These are phyloP conservation scores for Leucoptera coffeella DNA, from an alignment of 2,888 invertebrate species.

Conservation along the genomic window DNA sequence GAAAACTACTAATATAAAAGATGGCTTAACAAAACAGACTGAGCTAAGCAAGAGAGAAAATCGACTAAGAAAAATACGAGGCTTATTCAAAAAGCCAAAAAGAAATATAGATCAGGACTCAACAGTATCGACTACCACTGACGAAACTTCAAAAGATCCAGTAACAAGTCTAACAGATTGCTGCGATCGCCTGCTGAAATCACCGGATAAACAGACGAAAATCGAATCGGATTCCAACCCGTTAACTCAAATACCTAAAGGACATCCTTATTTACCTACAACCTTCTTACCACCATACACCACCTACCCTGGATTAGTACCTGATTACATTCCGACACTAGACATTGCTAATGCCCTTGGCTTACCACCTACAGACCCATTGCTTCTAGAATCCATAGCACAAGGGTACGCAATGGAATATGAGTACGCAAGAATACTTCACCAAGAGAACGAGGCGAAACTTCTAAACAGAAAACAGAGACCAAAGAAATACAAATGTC, in stretches of 20 bases:
- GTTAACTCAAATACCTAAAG: not conserved
- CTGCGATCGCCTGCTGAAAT: slow-evolving; percentile 29
- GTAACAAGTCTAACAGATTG: slow-evolving; percentile 29
- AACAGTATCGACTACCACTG: slow-evolving; percentile 53
- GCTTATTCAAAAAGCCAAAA: slow-evolving; percentile 26
- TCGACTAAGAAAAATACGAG: slow-evolving; percentile 38
- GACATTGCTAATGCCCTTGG: slow-evolving; percentile 42
- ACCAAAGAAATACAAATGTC: slow-evolving; percentile 88
- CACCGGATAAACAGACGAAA: slow-evolving; percentile 10
- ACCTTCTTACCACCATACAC: slow-evolving; percentile 3
- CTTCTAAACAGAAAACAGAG: slow-evolving; percentile 67
- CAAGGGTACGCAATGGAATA: slow-evolving; percentile 59
- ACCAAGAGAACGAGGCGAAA: slow-evolving; percentile 66
- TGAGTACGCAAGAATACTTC: slow-evolving; percentile 63
- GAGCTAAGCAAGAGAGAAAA: slow-evolving; percentile 27
- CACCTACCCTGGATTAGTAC: slow-evolving; percentile 16
- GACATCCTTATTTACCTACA: slow-evolving; percentile 1
- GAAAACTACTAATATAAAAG: slow-evolving; percentile 9
- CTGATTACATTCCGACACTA: slow-evolving; percentile 29
- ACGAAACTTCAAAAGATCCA: slow-evolving; percentile 17
- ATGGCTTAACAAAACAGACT: slow-evolving; percentile 16
- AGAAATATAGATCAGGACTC: slow-evolving; percentile 40
- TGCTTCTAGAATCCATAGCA: slow-evolving; percentile 39
- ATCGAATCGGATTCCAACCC: slow-evolving; percentile 3
- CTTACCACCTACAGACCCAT: slow-evolving; percentile 35